Evolutionary conservation across 2,888 invertebrate genomes (phyloP), one percentile per base, ranked within the genome.

Genomic region (Microplitis manilae): DNA sequence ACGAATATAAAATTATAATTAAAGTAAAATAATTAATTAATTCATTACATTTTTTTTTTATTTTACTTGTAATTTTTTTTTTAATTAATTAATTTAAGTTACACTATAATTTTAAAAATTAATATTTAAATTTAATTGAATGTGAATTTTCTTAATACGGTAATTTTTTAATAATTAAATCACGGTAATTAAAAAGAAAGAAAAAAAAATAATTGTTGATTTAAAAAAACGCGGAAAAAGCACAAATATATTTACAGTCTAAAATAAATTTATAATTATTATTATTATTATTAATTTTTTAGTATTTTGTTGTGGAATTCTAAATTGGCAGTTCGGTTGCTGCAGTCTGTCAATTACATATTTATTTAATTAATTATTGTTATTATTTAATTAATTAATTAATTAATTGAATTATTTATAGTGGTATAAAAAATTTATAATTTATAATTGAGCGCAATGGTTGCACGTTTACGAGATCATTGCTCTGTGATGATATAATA

Each of bases 311-410:
- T 64, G n/a, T 73, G 72, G 74, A 79, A 81, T 78, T 68, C 59
- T 50, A 59, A 84, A 84, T 85, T 87, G 88, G 88, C 88, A 89
- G 88, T 89, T 89, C 84, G 80, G 84, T 86, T 87, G 87, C 88
- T 89, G 87, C 85, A 89, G 88, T 88, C 87, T 87, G 87, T 79
- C 74, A 61, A 72, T 72, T 59, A 50, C 73, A 39, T 70, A 68
- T 76, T 80, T 70, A 76, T 70, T 50, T 73, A 9, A 76, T 76
- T 73, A 50, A 50, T 50, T 50, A 50, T 50, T 50, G 50, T 50
- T 50, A 50, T 50, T 30, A 30, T 30, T 40, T 72, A 30, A 39
- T 38, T 71, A 68, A n/a, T 41, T 71, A 68, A n/a, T 41, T 75
- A 39, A 39, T 75, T 40, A 2, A 65, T 68, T 20, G 68, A 50